These are phyloP conservation scores for Dryas iulia DNA, from an alignment of 1,140 invertebrate species.

Conservation along the genomic window DNA sequence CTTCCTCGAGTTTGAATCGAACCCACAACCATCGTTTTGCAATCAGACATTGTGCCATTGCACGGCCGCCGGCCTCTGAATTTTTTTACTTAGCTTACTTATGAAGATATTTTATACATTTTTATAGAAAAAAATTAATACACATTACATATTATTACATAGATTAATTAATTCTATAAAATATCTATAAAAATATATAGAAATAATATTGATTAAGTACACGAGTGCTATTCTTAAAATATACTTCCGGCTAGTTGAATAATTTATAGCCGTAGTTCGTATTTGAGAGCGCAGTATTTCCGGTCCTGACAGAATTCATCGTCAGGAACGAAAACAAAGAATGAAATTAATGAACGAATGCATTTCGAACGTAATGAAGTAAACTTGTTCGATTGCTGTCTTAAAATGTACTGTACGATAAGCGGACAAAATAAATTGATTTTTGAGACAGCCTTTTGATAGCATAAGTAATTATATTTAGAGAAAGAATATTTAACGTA, in stretches of 20 bases:
- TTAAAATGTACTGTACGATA: not conserved
- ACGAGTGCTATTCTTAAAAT: constrained; percentile 1
- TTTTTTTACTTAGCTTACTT: too few species aligned
- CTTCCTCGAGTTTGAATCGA: too few species aligned
- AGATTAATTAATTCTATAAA: too few species aligned
- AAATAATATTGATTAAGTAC: constrained; percentile 5
- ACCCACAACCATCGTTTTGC: too few species aligned
- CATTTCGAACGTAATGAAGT: constrained; percentile 6
- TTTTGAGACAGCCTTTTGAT: not conserved
- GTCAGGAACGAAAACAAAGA: constrained; percentile 5
- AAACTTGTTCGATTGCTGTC: not conserved
- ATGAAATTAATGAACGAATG: constrained; percentile 18
- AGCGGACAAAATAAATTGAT: not conserved
- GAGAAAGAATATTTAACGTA: too few species aligned
- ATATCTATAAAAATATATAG: too few species aligned
- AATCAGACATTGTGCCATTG: too few species aligned
- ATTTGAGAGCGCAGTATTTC: constrained; percentile 7
- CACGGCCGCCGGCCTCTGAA: too few species aligned
- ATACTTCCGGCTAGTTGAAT: constrained; percentile 5
- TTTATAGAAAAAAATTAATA: too few species aligned
- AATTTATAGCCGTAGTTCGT: constrained; percentile 12
- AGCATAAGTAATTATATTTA: too few species aligned
- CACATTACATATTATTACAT: too few species aligned
- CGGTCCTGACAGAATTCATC: constrained; percentile 5
- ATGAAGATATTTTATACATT: too few species aligned